These are phyloP conservation scores for Hucho hucho DNA, from an alignment of 2,113 vertebrate species.

Conservation along the genomic window DNA sequence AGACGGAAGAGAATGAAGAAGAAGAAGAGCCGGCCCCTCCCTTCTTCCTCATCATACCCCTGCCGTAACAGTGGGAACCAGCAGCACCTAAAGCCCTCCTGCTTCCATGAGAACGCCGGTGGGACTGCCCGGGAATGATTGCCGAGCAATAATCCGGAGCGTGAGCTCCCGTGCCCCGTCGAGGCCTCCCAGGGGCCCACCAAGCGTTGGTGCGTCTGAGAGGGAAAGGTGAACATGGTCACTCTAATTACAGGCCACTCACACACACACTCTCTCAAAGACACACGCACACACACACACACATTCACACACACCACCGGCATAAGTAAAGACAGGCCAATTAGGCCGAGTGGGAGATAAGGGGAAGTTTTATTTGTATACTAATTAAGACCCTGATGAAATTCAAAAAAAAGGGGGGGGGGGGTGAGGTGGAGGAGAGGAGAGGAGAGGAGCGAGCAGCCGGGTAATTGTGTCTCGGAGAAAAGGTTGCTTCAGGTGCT, in stretches of 20 bases:
- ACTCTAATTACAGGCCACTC: slow-evolving; percentile 97
- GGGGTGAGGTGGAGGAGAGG: slow-evolving; percentile 55
- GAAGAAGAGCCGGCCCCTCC: slow-evolving; percentile 31
- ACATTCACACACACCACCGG: slow-evolving; percentile 75
- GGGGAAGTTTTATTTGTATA: slow-evolving; percentile 99
- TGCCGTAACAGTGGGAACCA: slow-evolving; percentile 87
- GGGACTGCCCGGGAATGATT: slow-evolving; percentile 87
- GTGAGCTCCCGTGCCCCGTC: slow-evolving; percentile 55
- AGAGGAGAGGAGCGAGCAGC: slow-evolving; percentile 88
- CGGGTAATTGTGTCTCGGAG: slow-evolving; percentile 97
- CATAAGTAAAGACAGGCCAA: slow-evolving; percentile 99
- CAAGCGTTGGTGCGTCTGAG: slow-evolving; percentile 76
- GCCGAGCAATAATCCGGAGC: slow-evolving; percentile 94
- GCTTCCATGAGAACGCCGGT: slow-evolving; percentile 87
- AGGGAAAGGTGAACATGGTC: slow-evolving; percentile 98
- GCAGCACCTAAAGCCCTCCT: slow-evolving; percentile 92
- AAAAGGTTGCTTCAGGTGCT: slow-evolving; percentile 98
- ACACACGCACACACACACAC: slow-evolving; percentile 52
- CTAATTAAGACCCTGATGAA: slow-evolving; percentile 99
- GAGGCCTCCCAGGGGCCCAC: slow-evolving; percentile 15
- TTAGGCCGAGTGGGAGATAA: slow-evolving; percentile 99
- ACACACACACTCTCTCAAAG: slow-evolving; percentile 71
- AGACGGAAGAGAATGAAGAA: slow-evolving; percentile 50
- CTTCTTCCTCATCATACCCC: slow-evolving; percentile 64
- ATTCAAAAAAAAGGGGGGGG: slow-evolving; percentile 83